Conservation (phyloP, 2,113 vertebrate genomes). For the Isurus oxyrinchus region DNA sequence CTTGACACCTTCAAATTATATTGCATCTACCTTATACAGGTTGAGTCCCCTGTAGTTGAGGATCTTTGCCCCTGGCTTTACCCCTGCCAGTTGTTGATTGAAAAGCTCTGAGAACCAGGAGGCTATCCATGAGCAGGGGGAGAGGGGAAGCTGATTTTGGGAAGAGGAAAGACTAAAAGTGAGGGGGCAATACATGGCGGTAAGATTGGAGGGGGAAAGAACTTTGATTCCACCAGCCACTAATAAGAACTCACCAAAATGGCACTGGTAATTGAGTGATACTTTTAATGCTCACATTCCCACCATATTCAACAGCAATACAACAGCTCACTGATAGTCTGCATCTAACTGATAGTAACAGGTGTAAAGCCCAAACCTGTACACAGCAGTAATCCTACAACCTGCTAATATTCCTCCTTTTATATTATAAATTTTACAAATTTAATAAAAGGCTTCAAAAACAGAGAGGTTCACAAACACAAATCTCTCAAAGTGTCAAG, state of each 20-base stretch:
- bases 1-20: neutral
- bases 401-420: too few species aligned
- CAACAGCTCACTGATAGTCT: neutral
- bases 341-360: too few species aligned
- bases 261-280: neutral
- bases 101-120: neutral
- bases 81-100: neutral
- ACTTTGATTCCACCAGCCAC: neutral
- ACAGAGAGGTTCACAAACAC: too few species aligned
- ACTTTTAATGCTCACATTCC: neutral
- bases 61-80: neutral
- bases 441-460: too few species aligned
- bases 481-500: too few species aligned
- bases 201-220: neutral
- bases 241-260: neutral
- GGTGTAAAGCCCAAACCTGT: too few species aligned
- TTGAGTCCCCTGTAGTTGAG: neutral
- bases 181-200: neutral
- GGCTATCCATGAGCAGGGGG: neutral
- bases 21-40: neutral
- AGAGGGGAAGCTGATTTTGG: neutral
- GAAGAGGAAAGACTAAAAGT: neutral
- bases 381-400: too few species aligned
- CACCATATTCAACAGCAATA: too few species aligned
- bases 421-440: too few species aligned